A percentile compares a stretch with the other conserved stretches of the same genome.
phyloP scores from a whole-genome alignment of 64 coral and sea anemone species.

The Stylophora pistillata region DNA sequence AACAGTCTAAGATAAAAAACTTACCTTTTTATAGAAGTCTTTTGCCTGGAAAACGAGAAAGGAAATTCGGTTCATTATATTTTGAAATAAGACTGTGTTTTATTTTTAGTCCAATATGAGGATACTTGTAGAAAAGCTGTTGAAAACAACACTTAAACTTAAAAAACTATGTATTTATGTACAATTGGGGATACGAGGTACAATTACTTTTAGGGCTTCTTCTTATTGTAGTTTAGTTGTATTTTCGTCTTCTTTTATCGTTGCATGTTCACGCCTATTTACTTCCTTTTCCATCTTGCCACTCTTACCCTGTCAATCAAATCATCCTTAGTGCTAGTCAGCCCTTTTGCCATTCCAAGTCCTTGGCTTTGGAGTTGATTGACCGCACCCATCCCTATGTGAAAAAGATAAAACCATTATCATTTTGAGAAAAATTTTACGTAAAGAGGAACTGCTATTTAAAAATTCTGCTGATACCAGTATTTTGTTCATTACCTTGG shows the following conservation, averaged over 20 bases:
- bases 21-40: conserved; percentile 57
- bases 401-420: not conserved
- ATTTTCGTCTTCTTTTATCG: too few species aligned
- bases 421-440: not conserved
- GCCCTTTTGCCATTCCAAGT: conserved; percentile 47
- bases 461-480: not conserved
- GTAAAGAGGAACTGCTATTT: not conserved
- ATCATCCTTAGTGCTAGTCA: conserved; percentile 42
- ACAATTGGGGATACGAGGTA: too few species aligned
- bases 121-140: too few species aligned
- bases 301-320: conserved; percentile 49
- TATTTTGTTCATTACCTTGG: conserved; percentile 15
- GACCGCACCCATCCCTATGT: conserved; percentile 40
- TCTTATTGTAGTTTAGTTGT: too few species aligned
- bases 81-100: not conserved
- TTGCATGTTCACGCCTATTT: not conserved
- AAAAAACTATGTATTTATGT: too few species aligned
- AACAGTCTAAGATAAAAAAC: not conserved
- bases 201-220: too few species aligned
- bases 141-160: too few species aligned
- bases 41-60: conserved; percentile 1
- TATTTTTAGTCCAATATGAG: too few species aligned
- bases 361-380: conserved; percentile 56
- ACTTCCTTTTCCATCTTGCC: not conserved
- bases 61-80: not conserved